phyloP scores from a whole-genome alignment of 2,797 vertebrate genomes.

The Lutra lutra region DNA sequence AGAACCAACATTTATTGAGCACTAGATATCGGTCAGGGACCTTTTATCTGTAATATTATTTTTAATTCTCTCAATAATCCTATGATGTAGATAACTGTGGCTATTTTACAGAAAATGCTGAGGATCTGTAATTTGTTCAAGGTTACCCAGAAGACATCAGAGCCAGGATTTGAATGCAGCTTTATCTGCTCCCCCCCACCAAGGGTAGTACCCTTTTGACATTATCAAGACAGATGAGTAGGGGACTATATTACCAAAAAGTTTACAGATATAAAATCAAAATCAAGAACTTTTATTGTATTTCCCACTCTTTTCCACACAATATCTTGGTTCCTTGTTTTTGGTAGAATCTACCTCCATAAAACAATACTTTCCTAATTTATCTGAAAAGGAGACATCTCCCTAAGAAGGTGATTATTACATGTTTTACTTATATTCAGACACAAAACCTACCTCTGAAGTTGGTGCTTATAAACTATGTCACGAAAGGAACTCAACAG shows the following conservation, averaged over 20 bases:
- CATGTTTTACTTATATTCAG: not conserved
- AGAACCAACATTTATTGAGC: not conserved
- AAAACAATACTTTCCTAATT: slow-evolving; percentile 19
- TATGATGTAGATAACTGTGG: not conserved
- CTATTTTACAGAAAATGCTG: not conserved
- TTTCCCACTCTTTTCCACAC: not conserved
- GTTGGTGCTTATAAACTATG: not conserved
- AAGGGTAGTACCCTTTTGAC: not conserved
- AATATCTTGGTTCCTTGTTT: not conserved
- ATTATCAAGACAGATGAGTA: not conserved
- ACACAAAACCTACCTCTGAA: not conserved
- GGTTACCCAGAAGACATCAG: not conserved
- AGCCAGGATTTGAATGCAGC: not conserved
- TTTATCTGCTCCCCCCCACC: not conserved
- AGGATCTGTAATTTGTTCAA: not conserved
- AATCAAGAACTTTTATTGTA: not conserved
- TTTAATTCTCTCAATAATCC: slow-evolving; percentile 11
- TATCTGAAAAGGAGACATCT: not conserved
- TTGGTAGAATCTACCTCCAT: not conserved
- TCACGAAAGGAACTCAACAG: not conserved
- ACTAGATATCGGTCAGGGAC: slow-evolving; percentile 15
- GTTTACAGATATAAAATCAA: not conserved
- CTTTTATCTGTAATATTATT: not conserved
- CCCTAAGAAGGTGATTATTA: not conserved
- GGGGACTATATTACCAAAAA: not conserved